Evolutionary conservation across 2,113 vertebrate genomes (phyloP).

Genomic region (Esox niger): DNA sequence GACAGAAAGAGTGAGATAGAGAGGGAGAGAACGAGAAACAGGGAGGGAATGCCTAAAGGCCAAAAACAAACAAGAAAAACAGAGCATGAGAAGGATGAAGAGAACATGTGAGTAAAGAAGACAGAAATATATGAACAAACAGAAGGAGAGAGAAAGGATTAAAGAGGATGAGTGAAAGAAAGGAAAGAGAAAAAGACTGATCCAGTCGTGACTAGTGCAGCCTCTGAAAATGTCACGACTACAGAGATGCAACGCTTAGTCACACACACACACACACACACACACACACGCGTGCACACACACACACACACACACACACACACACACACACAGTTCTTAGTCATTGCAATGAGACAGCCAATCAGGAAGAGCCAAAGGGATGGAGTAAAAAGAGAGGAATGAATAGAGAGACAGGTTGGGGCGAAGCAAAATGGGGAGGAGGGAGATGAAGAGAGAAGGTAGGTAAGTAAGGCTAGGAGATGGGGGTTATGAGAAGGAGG

Average conservation of each 20-base stretch:
- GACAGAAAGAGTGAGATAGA: conserved; percentile 32
- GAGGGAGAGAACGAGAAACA: conserved; percentile 20
- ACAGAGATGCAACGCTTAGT: conserved; percentile 35
- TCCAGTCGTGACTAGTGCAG: conserved; percentile 61
- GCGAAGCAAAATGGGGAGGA: not conserved
- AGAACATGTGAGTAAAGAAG: conserved; percentile 25
- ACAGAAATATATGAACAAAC: conserved; percentile 36
- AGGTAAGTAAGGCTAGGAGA: not conserved
- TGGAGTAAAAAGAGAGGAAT: not conserved
- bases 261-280: conserved; percentile 11
- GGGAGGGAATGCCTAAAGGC: no score
- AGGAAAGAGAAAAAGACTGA: conserved; percentile 16
- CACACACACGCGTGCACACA: not conserved
- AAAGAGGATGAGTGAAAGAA: conserved; percentile 54
- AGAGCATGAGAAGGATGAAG: conserved; percentile 33
- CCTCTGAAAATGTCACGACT: conserved; percentile 59
- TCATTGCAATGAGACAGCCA: conserved; percentile 58
- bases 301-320: conserved; percentile 5
- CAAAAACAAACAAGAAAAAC: not conserved
- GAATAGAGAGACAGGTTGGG: not conserved
- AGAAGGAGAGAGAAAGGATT: conserved; percentile 30
- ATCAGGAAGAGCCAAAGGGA: conserved; percentile 50
- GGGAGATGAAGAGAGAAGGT: not conserved
- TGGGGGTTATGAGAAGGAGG: not conserved
- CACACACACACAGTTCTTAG: conserved; percentile 49